These are phyloP conservation scores for Bubo blakistoni DNA, from an alignment of 2,113 vertebrate species.

Conservation along the genomic window DNA sequence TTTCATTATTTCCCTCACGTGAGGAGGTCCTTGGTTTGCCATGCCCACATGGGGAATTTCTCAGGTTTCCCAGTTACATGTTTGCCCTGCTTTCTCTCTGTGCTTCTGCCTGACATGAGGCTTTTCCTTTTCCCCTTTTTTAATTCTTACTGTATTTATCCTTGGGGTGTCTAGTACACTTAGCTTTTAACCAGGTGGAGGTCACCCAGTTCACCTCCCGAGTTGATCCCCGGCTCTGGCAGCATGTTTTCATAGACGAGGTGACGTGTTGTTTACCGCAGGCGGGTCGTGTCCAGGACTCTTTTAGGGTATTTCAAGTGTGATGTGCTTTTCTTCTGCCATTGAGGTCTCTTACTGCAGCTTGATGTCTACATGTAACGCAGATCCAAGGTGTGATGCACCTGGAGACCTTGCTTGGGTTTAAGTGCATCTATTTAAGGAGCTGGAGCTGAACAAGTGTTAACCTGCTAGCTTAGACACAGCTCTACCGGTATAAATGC, in stretches of 20 bases:
- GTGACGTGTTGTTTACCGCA: not conserved
- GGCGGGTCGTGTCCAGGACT: not conserved
- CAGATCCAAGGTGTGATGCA: not conserved
- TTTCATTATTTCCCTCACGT: fast-evolving
- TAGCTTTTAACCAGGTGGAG: not conserved
- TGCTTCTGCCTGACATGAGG: not conserved
- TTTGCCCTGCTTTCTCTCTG: not conserved
- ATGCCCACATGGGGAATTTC: not conserved
- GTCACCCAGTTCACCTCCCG: not conserved
- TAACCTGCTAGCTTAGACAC: not conserved
- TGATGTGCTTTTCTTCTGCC: not conserved
- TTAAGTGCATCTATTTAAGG: not conserved
- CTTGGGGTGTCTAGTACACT: not conserved
- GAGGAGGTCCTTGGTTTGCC: not conserved
- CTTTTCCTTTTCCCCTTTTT: not conserved
- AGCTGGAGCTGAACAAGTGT: not conserved
- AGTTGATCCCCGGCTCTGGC: not conserved
- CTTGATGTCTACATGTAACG: fast-evolving
- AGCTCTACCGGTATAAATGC: not conserved
- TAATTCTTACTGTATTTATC: not conserved
- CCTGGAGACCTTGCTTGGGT: not conserved
- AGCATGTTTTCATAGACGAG: fast-evolving
- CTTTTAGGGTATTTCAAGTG: not conserved
- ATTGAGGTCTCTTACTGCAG: not conserved
- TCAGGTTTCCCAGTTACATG: fast-evolving